Percentiles rank a stretch among this genome's conserved stretches.
Evolutionary conservation across 2,888 invertebrate genomes (phyloP).

Genomic region (Linnaemya vulpina): DNA sequence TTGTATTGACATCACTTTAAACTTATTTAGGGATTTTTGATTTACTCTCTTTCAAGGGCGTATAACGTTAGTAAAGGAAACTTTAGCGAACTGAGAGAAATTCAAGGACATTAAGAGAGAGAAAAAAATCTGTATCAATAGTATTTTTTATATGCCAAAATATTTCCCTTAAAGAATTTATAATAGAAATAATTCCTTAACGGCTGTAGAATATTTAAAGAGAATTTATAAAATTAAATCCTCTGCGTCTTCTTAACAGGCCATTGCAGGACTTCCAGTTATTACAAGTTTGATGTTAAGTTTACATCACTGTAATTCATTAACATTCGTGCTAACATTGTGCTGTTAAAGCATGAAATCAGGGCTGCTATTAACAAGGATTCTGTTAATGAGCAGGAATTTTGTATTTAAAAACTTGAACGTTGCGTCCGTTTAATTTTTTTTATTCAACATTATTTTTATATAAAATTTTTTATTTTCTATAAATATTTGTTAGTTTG

Average conservation of each 20-base stretch:
- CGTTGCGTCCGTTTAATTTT: too few species aligned
- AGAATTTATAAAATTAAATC: not conserved
- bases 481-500: not conserved
- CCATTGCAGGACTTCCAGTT: not conserved
- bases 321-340: not conserved
- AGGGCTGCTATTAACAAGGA: not conserved
- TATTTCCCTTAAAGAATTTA: not conserved
- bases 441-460: not conserved
- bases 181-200: not conserved
- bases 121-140: not conserved
- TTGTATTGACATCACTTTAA: not conserved
- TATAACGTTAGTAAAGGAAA: conserved; percentile 31
- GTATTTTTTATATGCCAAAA: not conserved
- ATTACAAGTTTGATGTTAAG: conserved; percentile 29
- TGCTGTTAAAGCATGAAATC: too few species aligned
- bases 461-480: not conserved
- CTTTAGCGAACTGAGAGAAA: not conserved
- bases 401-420: not conserved
- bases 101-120: conserved; percentile 55
- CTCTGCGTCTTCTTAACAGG: not conserved
- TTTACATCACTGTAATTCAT: not conserved
- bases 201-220: not conserved
- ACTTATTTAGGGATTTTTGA: not conserved
- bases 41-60: conserved; percentile 61
- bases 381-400: not conserved